phyloP scores from a whole-genome alignment of 2,113 vertebrate species.

The Campylomormyrus numenius region DNA sequence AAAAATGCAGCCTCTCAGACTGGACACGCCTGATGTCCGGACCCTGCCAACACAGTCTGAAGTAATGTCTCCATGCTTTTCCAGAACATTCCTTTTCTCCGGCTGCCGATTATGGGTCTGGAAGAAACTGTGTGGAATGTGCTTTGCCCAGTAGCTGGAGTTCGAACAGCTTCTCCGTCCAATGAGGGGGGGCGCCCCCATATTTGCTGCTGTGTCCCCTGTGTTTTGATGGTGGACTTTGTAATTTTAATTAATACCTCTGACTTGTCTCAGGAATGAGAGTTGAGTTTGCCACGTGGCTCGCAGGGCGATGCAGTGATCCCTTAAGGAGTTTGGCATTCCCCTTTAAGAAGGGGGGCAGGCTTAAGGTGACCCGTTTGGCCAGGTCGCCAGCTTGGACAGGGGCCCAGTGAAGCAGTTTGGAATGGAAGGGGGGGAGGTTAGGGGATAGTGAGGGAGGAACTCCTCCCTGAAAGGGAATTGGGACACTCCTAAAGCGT shows the following conservation, averaged over 20 bases:
- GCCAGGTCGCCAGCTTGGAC: background rate
- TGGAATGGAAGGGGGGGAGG: constrained; percentile 83
- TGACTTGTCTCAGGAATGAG: background rate
- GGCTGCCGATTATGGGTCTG: background rate
- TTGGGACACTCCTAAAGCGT: background rate
- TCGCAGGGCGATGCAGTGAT: background rate
- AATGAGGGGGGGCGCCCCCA: background rate
- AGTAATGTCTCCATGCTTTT: background rate
- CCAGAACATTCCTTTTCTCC: background rate
- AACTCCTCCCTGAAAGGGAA: background rate
- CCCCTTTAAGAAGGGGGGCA: background rate
- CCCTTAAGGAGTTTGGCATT: background rate
- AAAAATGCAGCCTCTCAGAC: background rate
- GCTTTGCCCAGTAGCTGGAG: background rate
- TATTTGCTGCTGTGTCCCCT: background rate
- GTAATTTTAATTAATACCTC: background rate
- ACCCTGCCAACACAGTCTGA: background rate
- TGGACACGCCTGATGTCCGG: background rate
- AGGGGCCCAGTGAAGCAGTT: background rate
- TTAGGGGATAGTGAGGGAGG: background rate
- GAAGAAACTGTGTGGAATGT: background rate
- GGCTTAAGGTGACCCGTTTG: background rate
- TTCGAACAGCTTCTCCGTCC: background rate
- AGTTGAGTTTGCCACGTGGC: background rate
- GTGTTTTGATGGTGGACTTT: background rate